A percentile compares a stretch with the other conserved stretches of the same genome.
Evolutionary conservation across 1,140 invertebrate species (phyloP).

Genomic region (Eubasilissa regina): DNA sequence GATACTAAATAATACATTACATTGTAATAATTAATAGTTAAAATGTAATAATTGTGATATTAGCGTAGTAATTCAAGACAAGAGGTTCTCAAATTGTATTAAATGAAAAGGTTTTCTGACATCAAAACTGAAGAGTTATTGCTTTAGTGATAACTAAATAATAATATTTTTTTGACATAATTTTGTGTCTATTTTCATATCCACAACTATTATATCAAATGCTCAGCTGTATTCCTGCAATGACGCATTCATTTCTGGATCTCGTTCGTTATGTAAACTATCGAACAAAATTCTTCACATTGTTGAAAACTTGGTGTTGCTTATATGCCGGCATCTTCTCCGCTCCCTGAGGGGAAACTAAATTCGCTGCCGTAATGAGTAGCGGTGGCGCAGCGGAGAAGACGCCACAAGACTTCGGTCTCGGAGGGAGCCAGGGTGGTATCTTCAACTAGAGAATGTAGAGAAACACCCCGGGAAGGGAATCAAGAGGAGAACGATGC

Average conservation of each 20-base stretch:
- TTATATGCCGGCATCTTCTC: slow-evolving; percentile 6
- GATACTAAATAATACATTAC: too few species aligned
- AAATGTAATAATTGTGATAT: too few species aligned
- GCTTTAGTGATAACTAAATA: too few species aligned
- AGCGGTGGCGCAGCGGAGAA: slow-evolving; percentile 49
- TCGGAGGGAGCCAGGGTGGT: slow-evolving; percentile 31
- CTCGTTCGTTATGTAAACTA: slow-evolving; percentile 1
- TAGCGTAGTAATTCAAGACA: too few species aligned
- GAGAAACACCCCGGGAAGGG: neutral
- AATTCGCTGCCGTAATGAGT: slow-evolving; percentile 44
- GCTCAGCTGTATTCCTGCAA: too few species aligned
- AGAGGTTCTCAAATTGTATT: too few species aligned
- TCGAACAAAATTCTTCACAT: slow-evolving; percentile 22
- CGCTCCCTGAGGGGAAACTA: slow-evolving; percentile 38
- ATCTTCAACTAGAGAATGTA: neutral
- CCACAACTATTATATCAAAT: too few species aligned
- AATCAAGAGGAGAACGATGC: neutral
- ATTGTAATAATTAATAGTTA: too few species aligned
- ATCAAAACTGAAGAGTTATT: too few species aligned
- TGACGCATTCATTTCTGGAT: neutral
- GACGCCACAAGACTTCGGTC: slow-evolving; percentile 55
- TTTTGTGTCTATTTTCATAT: too few species aligned
- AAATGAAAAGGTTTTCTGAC: too few species aligned
- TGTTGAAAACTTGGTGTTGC: slow-evolving; percentile 28
- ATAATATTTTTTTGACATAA: too few species aligned